Conservation (phyloP, 2,888 invertebrate species). For the Lamellibrachia columna region DNA sequence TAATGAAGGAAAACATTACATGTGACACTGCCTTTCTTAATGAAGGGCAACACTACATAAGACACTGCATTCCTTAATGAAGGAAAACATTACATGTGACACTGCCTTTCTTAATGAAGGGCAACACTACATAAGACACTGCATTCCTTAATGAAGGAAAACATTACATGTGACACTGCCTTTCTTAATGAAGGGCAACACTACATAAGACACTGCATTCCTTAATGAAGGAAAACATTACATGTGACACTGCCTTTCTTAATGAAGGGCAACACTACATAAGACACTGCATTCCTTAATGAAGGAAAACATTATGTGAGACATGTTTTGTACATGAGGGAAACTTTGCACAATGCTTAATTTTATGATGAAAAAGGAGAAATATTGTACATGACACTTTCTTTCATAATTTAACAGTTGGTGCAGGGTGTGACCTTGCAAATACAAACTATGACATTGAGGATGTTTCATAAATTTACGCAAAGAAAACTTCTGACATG, state of each 20-base stretch:
- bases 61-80: constrained; percentile 58
- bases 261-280: no score
- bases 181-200: no score
- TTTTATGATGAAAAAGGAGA: not conserved
- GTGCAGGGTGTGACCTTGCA: not conserved
- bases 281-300: no score
- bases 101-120: no score
- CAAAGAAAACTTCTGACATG: not conserved
- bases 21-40: no score
- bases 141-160: constrained; percentile 74
- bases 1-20: no score
- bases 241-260: no score
- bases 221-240: no score
- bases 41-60: no score
- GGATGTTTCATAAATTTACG: not conserved
- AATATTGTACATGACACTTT: not conserved
- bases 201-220: no score
- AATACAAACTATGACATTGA: not conserved
- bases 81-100: no score
- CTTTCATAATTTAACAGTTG: not conserved
- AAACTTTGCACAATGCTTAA: not conserved
- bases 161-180: no score
- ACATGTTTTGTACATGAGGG: not conserved
- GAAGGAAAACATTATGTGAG: not conserved
- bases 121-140: constrained; percentile 56